Conservation (phyloP, 2,888 invertebrate genomes). For the Cartodere bifasciata region DNA sequence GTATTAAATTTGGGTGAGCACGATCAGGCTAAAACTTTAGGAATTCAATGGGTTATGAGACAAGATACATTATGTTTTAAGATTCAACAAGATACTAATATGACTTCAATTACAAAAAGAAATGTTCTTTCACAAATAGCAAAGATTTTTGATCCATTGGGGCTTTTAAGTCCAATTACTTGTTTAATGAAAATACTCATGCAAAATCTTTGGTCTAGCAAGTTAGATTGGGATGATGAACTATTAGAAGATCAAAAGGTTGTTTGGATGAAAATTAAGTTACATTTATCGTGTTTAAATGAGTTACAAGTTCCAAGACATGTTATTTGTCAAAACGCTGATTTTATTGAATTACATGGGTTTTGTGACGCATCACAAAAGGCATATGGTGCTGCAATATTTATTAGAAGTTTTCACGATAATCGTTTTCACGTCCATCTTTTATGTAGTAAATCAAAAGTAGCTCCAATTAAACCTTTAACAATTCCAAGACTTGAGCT, state of each 20-base stretch:
- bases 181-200: neutral
- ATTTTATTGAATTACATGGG: neutral
- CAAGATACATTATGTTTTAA: neutral
- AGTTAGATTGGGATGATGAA: neutral
- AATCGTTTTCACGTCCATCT: neutral
- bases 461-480: slow-evolving; percentile 1
- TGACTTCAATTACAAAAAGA: neutral
- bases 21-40: slow-evolving; percentile 2
- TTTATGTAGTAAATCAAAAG: neutral
- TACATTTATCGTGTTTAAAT: slow-evolving; percentile 3
- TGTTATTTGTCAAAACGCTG: neutral
- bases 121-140: neutral
- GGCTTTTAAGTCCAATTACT: neutral
- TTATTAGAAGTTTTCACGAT: neutral
- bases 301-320: neutral
- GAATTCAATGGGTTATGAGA: slow-evolving; percentile 1
- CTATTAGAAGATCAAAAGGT: neutral
- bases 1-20: slow-evolving; percentile 1
- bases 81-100: neutral
- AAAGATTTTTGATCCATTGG: neutral
- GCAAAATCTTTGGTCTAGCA: slow-evolving; percentile 1
- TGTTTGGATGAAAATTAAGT: neutral
- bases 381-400: neutral
- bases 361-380: slow-evolving; percentile 1
- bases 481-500: slow-evolving; percentile 3